Evolutionary conservation across 1,140 invertebrate genomes (phyloP).

Genomic region (Trichomalopsis sarcophagae): DNA sequence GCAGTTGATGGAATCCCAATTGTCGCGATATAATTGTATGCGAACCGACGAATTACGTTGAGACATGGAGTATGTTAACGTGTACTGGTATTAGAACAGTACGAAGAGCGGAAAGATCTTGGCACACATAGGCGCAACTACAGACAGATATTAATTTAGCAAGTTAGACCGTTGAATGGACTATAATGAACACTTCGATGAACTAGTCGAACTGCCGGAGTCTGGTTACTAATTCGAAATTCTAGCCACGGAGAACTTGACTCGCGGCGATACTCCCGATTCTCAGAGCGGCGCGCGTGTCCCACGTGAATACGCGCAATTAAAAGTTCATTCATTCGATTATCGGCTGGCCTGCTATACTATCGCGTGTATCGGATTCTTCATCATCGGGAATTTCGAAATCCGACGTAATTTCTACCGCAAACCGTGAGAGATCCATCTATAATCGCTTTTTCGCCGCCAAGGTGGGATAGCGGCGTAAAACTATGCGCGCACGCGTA

Average conservation of each 20-base stretch:
- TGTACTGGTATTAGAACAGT: too few species aligned
- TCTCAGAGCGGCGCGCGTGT: not conserved
- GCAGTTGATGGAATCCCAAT: not conserved
- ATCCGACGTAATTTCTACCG: too few species aligned
- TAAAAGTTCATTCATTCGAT: not conserved
- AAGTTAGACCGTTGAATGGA: conserved; percentile 35
- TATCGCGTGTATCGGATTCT: too few species aligned
- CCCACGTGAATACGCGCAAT: conserved; percentile 1
- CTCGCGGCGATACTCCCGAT: not conserved
- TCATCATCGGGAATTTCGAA: too few species aligned
- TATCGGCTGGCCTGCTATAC: too few species aligned
- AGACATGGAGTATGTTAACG: too few species aligned
- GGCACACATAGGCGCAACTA: too few species aligned
- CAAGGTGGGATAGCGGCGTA: not conserved
- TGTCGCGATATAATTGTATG: not conserved
- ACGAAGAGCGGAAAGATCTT: too few species aligned
- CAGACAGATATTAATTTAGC: conserved; percentile 20
- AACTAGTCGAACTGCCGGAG: conserved; percentile 11
- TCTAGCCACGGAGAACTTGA: not conserved
- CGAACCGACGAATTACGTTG: too few species aligned
- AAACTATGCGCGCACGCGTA: not conserved
- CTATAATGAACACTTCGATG: conserved; percentile 34
- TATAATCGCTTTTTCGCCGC: not conserved
- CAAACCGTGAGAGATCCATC: too few species aligned
- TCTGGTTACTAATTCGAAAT: conserved; percentile 21